phyloP scores from a whole-genome alignment of 2,888 invertebrate genomes.

The Hofmannophila pseudospretella region DNA sequence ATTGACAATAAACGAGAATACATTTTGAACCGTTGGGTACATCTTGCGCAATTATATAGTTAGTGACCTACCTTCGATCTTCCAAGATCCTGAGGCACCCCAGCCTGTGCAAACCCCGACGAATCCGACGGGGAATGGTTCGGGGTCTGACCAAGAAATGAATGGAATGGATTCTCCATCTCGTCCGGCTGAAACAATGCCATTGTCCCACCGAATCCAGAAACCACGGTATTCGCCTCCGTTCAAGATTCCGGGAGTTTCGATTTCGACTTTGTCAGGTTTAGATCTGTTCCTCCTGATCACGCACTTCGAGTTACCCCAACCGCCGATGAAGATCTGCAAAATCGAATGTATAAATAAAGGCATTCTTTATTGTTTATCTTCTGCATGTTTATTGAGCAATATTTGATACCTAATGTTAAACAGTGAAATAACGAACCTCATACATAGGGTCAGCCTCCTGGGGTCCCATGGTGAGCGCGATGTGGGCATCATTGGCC shows the following conservation, averaged over 20 bases:
- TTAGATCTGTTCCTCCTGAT: constrained; percentile 87
- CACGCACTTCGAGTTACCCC: constrained; percentile 90
- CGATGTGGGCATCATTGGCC: constrained; percentile 90
- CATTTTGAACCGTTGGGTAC: constrained; percentile 66
- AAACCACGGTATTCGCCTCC: constrained; percentile 88
- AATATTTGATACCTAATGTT: background rate
- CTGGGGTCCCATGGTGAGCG: constrained; percentile 83
- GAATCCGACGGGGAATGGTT: constrained; percentile 83
- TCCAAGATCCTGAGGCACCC: constrained; percentile 90
- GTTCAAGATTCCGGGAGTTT: constrained; percentile 85
- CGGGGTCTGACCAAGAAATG: constrained; percentile 83
- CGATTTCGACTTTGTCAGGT: constrained; percentile 84
- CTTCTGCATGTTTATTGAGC: no score
- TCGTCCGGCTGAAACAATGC: constrained; percentile 82
- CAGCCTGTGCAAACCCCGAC: constrained; percentile 92
- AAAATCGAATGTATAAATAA: no score
- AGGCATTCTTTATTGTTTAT: no score
- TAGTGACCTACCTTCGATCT: constrained; percentile 82
- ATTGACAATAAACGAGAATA: constrained; percentile 41
- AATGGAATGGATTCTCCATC: constrained; percentile 86
- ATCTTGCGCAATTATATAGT: constrained; percentile 38
- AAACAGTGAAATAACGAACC: constrained; percentile 46
- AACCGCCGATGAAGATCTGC: constrained; percentile 92
- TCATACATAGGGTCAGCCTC: constrained; percentile 90
- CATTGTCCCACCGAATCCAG: constrained; percentile 89